A percentile compares a stretch with the other conserved stretches of the same genome.
Conservation (phyloP, 2,113 vertebrate genomes). For the Tetrao urogallus region DNA sequence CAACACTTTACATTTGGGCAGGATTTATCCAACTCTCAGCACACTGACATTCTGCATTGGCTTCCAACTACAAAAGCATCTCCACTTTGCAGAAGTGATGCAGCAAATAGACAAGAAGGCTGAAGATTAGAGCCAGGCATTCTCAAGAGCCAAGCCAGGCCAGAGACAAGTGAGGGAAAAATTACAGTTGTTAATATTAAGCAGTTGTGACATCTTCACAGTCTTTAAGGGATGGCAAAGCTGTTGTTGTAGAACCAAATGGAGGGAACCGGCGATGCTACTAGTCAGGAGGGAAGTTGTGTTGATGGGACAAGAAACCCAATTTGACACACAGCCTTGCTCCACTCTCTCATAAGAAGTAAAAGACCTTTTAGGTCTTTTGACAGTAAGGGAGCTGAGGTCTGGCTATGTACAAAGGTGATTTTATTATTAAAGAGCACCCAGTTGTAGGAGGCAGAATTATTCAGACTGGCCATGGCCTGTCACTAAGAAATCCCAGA, state of each 20-base stretch:
- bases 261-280: rapidly evolving
- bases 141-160: not conserved
- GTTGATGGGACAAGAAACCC: not conserved
- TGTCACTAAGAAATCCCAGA: not conserved
- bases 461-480: not conserved
- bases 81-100: not conserved
- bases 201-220: rapidly evolving
- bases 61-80: slow-evolving; percentile 5
- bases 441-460: not conserved
- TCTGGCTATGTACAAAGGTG: not conserved
- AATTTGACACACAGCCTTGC: not conserved
- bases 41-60: not conserved
- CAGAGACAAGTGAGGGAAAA: not conserved
- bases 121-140: not conserved
- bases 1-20: not conserved
- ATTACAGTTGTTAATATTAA: not conserved
- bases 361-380: not conserved
- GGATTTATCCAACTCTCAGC: slow-evolving; percentile 21
- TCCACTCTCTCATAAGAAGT: not conserved
- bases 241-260: not conserved
- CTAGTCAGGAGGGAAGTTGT: not conserved
- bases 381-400: not conserved
- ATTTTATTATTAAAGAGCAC: not conserved
- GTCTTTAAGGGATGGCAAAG: not conserved
- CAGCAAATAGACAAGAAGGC: not conserved